A percentile compares a stretch with the other conserved stretches of the same genome.
Conservation (phyloP, 1,140 invertebrate genomes). For the Ridgeia piscesae region DNA sequence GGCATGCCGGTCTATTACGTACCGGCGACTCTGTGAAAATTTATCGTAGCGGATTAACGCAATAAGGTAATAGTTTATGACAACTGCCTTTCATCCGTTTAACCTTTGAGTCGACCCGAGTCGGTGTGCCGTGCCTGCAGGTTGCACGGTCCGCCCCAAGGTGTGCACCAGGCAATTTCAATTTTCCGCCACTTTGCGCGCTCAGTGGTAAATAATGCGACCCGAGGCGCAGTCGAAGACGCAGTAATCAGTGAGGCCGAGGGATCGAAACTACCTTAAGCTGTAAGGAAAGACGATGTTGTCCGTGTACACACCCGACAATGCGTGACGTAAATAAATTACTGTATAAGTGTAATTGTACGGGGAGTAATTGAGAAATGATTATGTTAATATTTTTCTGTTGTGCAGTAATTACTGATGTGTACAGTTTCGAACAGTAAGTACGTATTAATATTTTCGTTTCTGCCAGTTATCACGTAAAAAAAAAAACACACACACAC, state of each 20-base stretch:
- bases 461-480: not conserved
- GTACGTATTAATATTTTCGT: not conserved
- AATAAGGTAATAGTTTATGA: not conserved
- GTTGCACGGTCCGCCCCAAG: not conserved
- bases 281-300: not conserved
- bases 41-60: not conserved
- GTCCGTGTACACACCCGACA: not conserved
- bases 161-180: not conserved
- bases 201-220: not conserved
- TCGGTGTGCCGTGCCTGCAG: not conserved
- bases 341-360: not conserved
- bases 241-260: not conserved
- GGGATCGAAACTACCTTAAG: not conserved
- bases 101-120: not conserved
- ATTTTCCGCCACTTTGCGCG: not conserved
- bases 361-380: not conserved
- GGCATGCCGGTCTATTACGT: not conserved
- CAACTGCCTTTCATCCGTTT: conserved; percentile 4
- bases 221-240: not conserved
- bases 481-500: too few relatives aligned
- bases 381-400: not conserved
- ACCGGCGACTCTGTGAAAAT: not conserved
- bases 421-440: not conserved
- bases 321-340: not conserved
- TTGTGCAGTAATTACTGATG: too few relatives aligned